Percentiles rank a stretch among this genome's conserved stretches.
phyloP scores from a whole-genome alignment of 2,113 vertebrate species.

The Pongo pygmaeus region DNA sequence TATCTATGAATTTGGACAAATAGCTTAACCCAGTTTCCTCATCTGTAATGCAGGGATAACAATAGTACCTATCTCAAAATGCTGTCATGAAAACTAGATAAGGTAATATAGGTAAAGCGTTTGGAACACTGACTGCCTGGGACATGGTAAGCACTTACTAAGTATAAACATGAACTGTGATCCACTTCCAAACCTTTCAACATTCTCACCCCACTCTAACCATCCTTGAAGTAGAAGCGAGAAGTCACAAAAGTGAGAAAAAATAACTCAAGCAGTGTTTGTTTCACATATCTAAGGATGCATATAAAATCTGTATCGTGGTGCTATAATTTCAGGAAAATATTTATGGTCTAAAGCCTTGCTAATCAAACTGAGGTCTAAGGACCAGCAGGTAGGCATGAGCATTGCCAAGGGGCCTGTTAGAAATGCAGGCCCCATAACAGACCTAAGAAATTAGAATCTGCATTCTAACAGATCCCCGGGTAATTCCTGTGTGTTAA shows the following conservation, averaged over 20 bases:
- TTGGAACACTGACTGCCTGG: not conserved
- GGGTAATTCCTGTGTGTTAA: not conserved
- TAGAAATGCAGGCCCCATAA: not conserved
- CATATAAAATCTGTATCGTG: not conserved
- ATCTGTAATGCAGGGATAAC: not conserved
- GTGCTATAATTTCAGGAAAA: constrained; percentile 40
- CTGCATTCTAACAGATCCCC: not conserved
- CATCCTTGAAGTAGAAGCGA: not conserved
- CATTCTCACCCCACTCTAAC: not conserved
- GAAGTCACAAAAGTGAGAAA: not conserved
- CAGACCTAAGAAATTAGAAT: not conserved
- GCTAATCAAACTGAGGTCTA: constrained; percentile 26
- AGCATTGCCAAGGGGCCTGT: not conserved
- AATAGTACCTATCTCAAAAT: constrained; percentile 6
- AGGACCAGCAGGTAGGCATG: not conserved
- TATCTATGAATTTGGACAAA: not conserved
- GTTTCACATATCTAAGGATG: not conserved
- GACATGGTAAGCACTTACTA: not conserved
- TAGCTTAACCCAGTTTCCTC: not conserved
- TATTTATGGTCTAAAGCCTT: constrained; percentile 40
- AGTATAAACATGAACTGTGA: constrained; percentile 21
- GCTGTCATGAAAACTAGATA: not conserved
- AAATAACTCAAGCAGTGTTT: not conserved
- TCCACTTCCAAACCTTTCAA: not conserved
- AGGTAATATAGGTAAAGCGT: not conserved